Conservation (phyloP, 1,140 invertebrate genomes). For the Nixonia krombeini region DNA sequence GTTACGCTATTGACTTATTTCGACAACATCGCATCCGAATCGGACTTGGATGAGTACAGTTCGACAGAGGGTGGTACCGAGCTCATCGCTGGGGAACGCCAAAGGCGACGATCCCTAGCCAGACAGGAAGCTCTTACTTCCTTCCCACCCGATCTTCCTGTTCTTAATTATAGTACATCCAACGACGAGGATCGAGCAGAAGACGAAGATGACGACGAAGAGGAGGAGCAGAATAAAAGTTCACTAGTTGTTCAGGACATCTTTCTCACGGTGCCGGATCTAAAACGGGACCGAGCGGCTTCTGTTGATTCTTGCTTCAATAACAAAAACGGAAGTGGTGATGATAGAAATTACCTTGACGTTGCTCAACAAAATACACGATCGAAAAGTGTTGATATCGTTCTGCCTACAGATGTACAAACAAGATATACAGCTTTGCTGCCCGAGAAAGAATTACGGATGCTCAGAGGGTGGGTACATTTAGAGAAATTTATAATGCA, state of each 20-base stretch:
- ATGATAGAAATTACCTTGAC: constrained; percentile 76
- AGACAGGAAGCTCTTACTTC: constrained; percentile 80
- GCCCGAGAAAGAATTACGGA: constrained; percentile 55
- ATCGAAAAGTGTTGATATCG: constrained; percentile 92
- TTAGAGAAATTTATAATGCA: no score
- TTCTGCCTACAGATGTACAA: constrained; percentile 88
- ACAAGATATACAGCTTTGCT: constrained; percentile 84
- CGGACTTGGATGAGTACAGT: constrained; percentile 40
- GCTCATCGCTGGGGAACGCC: constrained; percentile 48
- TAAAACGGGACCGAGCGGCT: constrained; percentile 85
- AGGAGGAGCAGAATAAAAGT: constrained; percentile 49
- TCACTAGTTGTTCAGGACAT: constrained; percentile 78
- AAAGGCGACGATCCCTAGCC: constrained; percentile 70
- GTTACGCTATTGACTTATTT: constrained; percentile 74
- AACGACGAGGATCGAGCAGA: constrained; percentile 23
- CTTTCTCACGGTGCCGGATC: constrained; percentile 85
- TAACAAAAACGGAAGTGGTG: constrained; percentile 81
- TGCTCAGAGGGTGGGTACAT: constrained; percentile 66
- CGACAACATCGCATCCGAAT: constrained; percentile 33
- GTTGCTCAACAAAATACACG: constrained; percentile 80
- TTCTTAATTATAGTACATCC: constrained; percentile 69
- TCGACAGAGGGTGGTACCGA: constrained; percentile 43
- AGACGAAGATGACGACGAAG: constrained; percentile 64
- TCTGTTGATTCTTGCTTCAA: constrained; percentile 86
- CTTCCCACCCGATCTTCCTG: constrained; percentile 77